A percentile compares a stretch with the other conserved stretches of the same genome.
Conservation (phyloP, 2,797 vertebrate genomes). For the Sebastes kiyomatsui region DNA sequence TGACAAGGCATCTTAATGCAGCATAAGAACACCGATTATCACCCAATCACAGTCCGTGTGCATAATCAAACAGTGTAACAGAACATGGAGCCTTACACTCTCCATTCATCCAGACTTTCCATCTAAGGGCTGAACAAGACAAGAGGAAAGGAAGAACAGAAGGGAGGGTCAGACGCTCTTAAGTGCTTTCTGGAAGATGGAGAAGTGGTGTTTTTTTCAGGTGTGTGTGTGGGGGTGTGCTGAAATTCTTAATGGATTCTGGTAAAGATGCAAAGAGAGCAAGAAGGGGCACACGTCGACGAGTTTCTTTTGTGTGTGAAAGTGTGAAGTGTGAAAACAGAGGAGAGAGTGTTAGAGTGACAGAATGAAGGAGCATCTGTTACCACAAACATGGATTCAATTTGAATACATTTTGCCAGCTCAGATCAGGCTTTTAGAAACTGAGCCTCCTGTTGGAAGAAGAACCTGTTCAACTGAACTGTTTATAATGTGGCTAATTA, state of each 20-base stretch:
- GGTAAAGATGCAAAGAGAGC: conserved; percentile 2
- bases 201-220: conserved; percentile 35
- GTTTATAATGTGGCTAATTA: background rate
- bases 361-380: conserved; percentile 4
- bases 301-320: conserved; percentile 6
- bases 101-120: background rate
- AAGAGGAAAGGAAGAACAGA: background rate
- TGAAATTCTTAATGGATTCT: conserved; percentile 19
- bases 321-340: conserved; percentile 9
- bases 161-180: conserved; percentile 4
- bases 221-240: conserved; percentile 8
- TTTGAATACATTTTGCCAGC: background rate
- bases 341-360: background rate
- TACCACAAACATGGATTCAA: background rate
- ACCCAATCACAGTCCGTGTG: background rate
- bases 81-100: background rate
- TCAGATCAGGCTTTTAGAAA: background rate
- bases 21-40: conserved; percentile 16
- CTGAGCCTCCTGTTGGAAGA: background rate
- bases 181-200: conserved; percentile 29
- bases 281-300: background rate
- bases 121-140: background rate
- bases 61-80: conserved; percentile 1
- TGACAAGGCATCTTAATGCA: background rate
- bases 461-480: background rate